phyloP scores from a whole-genome alignment of 2,888 invertebrate species.

The Busseola fusca region DNA sequence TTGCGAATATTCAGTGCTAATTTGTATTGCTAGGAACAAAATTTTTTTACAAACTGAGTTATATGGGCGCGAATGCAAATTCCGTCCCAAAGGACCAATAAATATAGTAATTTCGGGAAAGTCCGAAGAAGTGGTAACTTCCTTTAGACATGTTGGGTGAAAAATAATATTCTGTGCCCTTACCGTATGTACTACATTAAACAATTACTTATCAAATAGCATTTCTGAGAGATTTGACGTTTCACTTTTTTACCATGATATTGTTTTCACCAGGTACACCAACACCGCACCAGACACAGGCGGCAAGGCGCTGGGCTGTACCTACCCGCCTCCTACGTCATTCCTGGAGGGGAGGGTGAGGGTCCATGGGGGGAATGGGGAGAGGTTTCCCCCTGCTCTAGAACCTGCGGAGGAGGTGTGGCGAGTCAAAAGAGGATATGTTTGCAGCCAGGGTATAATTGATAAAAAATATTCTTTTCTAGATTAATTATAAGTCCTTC shows the following conservation, averaged over 20 bases:
- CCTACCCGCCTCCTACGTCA: constrained; percentile 92
- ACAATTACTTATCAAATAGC: neutral
- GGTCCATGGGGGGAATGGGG: constrained; percentile 95
- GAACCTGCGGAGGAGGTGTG: constrained; percentile 98
- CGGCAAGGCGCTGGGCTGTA: constrained; percentile 93
- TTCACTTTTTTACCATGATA: too few relatives aligned
- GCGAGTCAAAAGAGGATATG: constrained; percentile 95
- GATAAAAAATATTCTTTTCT: neutral
- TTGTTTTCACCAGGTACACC: constrained; percentile 72
- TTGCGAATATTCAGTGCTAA: neutral
- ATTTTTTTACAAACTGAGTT: neutral
- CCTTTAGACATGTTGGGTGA: too few relatives aligned
- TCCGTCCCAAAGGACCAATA: neutral
- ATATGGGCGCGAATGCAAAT: neutral
- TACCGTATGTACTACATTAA: neutral
- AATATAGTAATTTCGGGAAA: neutral
- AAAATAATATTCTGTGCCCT: neutral
- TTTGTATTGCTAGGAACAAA: neutral
- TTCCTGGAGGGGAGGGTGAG: constrained; percentile 91
- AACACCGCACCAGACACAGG: constrained; percentile 93
- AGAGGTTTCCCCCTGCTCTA: constrained; percentile 94
- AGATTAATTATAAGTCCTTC: neutral
- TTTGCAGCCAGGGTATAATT: constrained; percentile 88
- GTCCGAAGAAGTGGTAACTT: neutral
- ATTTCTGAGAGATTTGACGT: too few relatives aligned